Evolutionary conservation across 2,797 vertebrate species (phyloP), one percentile per base, ranked within the genome.

Genomic region (Bucorvus abyssinicus): DNA sequence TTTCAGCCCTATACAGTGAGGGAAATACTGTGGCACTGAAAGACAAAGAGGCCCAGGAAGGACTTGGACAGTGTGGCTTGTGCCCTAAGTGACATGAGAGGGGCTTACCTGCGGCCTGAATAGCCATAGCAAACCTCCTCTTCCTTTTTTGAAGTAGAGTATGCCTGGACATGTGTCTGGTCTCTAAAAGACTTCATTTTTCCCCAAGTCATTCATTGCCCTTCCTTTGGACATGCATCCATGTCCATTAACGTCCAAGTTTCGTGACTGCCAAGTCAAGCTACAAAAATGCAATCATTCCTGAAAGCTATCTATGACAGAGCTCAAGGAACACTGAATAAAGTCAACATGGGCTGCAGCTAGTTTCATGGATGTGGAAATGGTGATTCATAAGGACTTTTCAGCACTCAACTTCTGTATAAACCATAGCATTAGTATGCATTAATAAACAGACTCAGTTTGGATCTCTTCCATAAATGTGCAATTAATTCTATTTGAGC

Each of bases 91-190:
- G 17, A 29, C 30, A 8, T 0, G 1, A 75, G 22, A 57, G 11
- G 10, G 6, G 1, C 7, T 55, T 26, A 20, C 20, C 5, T 3
- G 10, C 5, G 12, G 15, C 9, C 38, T 0, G 71, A 42, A 59
- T 32, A 78, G 9, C 29, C 14, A 15, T 0, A 24, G 45, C 9
- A 75, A 86, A 29, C 27, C 9, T 52, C 19, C 8, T 57, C 27
- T 30, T 50, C 23, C 14, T 40, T 38, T 73, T 45, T 6, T 40
- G 18, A 67, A 55, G 47, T 0, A 55, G 27, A 55, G 69, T 13
- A 12, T 29, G 9, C 19, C 45, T 47, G 40, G 34, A 30, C 14
- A 19, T 1, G 12, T 14, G 5, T 24, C 42, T 55, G 6, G 21
- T 20, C 50, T 59, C 21, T 47, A 42, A 3, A 59, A 61, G 15